These are phyloP conservation scores for Oreochromis mossambicus DNA, from an alignment of 2,797 vertebrate genomes.

Conservation along the genomic window DNA sequence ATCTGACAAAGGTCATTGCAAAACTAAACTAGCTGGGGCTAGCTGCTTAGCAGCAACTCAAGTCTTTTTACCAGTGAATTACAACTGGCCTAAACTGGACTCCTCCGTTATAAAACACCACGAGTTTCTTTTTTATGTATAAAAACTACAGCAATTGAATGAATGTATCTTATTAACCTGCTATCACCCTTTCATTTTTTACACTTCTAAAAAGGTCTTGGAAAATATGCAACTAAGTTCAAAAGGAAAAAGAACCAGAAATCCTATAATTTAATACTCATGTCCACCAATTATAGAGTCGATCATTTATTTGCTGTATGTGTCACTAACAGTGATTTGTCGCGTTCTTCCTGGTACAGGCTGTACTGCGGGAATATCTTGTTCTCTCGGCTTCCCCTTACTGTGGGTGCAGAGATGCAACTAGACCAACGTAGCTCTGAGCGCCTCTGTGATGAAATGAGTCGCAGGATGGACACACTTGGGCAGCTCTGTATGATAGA, in stretches of 20 bases:
- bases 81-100: not conserved
- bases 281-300: not conserved
- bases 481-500: not conserved
- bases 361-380: not conserved
- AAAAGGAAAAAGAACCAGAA: not conserved
- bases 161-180: not conserved
- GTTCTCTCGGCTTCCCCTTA: not conserved
- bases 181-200: not conserved
- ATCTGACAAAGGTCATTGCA: not conserved
- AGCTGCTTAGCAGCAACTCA: not conserved
- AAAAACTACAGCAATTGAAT: not conserved
- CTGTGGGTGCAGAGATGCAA: not conserved
- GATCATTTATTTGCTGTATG: not conserved
- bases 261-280: not conserved
- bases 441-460: not conserved
- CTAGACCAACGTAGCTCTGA: not conserved
- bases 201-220: accelerated
- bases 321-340: not conserved
- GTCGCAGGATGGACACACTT: not conserved
- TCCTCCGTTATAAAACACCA: not conserved
- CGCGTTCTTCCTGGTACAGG: accelerated
- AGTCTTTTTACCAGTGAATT: not conserved
- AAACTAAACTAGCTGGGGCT: not conserved
- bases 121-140: not conserved
- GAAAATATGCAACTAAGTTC: not conserved